Percentiles rank a stretch among this genome's conserved stretches.
Evolutionary conservation across 2,797 vertebrate genomes (phyloP).

Genomic region (Tokudaia tokunoshimensis): DNA sequence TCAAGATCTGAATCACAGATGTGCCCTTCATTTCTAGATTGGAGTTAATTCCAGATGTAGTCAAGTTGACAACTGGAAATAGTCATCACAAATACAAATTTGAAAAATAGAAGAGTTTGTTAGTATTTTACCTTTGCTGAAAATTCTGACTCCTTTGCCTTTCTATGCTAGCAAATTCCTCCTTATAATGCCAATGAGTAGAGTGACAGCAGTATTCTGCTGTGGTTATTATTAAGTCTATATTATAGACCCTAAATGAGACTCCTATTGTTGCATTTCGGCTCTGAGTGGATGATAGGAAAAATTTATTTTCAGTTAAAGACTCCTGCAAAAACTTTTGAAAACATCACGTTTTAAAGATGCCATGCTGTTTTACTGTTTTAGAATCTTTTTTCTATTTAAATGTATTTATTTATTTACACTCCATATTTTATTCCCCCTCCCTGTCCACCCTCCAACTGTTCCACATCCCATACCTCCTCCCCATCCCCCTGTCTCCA

Average conservation of each 20-base stretch:
- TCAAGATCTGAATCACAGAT: background rate
- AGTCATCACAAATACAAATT: conserved; percentile 4
- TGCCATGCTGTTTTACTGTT: background rate
- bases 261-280: conserved; percentile 49
- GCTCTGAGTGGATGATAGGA: conserved; percentile 59
- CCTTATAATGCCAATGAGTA: conserved; percentile 31
- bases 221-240: background rate
- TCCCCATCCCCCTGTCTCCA: no score
- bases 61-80: background rate
- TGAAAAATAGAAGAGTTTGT: conserved; percentile 55
- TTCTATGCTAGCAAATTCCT: conserved; percentile 12
- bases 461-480: no score
- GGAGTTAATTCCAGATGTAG: background rate
- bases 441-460: no score
- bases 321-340: conserved; percentile 52
- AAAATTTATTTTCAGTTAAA: conserved; percentile 61
- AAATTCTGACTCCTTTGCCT: conserved; percentile 26
- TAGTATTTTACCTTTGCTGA: conserved; percentile 57
- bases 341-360: conserved; percentile 64
- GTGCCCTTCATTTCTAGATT: background rate
- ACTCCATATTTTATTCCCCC: no score
- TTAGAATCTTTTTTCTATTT: conserved; percentile 14
- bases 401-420: no score
- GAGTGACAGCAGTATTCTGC: background rate
- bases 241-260: conserved; percentile 41